Evolutionary conservation across 2,888 invertebrate genomes (phyloP), one percentile per base, ranked within the genome.

Genomic region (Mellilla xanthometata): DNA sequence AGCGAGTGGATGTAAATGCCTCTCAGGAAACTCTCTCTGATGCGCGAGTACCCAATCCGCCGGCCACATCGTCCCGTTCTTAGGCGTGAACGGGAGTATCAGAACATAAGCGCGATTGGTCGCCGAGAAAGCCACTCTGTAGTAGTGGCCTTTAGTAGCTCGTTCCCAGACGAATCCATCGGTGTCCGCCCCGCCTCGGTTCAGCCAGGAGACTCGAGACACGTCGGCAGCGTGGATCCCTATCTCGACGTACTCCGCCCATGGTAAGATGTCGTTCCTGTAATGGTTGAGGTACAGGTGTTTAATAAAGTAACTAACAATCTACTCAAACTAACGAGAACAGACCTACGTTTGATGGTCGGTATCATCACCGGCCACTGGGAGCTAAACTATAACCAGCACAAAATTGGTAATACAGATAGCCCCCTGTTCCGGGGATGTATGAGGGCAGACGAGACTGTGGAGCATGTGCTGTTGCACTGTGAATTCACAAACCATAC

Each of bases 81-180:
- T 91, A 0, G 94, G 90, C 55, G 93, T 93, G 79, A 97, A 97
- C 7, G 97, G 97, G 69, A 97, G 91, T 38, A 97, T 90, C 68
- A 88, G 52, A 1, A 77, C 84, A 29, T 88, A 86, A 2, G 78
- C 77, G 13, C 75, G 62, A 46, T 89, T 89, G 0, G 78, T 76
- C 1, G 83, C 78, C 0, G 88, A 88, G 49, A 93, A 97, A 48
- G 97, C 95, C 5, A 97, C 95, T 28, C 36, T 28, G 12, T 36
- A 36, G 22, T 36, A 36, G 22, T 36, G 36, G 2, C 36, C 54
- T 35, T 95, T 96, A 0, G 94, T 94, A 0, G 96, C 97, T 56
- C 96, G 94, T 69, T 97, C 96, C 97, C 97, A 97, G 2, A 96
- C 92, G 76, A 93, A 97, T 0, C 97, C 97, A 55, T 95, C 93